Percentiles rank a stretch among this genome's conserved stretches.
These are phyloP conservation scores for Leucophora obtusa DNA, from an alignment of 2,888 invertebrate genomes.

Conservation along the genomic window DNA sequence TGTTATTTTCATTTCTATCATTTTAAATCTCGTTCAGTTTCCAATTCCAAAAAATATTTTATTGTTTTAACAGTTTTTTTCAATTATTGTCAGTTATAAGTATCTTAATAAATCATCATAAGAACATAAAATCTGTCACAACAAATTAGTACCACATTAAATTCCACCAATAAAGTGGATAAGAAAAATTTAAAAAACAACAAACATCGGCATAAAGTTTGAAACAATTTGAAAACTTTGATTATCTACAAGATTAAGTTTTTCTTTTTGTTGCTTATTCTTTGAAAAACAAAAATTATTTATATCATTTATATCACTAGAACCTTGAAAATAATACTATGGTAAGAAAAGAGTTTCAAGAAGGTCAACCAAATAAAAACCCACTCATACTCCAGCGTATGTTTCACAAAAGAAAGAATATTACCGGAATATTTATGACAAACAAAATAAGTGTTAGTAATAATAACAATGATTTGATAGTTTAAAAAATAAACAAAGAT, in stretches of 20 bases:
- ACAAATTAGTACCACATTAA: conserved; percentile 11
- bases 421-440: conserved; percentile 21
- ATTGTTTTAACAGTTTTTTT: not conserved
- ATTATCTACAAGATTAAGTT: conserved; percentile 39
- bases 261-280: conserved; percentile 15
- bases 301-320: conserved; percentile 34
- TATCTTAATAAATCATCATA: conserved; percentile 48
- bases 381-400: conserved; percentile 30
- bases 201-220: conserved; percentile 10
- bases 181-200: not conserved
- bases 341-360: conserved; percentile 13
- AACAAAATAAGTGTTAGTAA: not conserved
- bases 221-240: conserved; percentile 33
- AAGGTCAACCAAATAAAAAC: conserved; percentile 48
- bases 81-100: conserved; percentile 14
- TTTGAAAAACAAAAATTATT: conserved; percentile 20
- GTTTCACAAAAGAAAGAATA: not conserved
- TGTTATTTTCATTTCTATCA: too few relatives aligned
- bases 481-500: not conserved
- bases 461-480: not conserved
- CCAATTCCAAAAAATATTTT: not conserved
- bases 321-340: conserved; percentile 13
- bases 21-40: not conserved
- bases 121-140: not conserved
- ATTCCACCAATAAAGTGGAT: not conserved